Base-by-base conservation (phyloP, 2,888 invertebrate species). In the Plebejus anna region DNA sequence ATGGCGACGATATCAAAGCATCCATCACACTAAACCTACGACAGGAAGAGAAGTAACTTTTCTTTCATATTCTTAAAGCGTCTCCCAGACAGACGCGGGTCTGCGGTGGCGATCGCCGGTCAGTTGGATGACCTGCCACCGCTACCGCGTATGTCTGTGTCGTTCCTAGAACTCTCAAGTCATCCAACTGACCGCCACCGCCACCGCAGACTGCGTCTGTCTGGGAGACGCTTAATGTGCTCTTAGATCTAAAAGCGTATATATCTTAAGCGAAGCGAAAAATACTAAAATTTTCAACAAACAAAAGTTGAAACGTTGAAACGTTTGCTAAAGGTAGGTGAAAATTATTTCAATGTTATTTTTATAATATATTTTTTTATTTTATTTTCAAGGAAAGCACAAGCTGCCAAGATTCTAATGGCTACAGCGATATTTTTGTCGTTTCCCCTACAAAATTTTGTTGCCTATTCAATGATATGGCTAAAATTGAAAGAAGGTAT, bases 381-480 rank as follows among this genome's bases (percentile, higher is more conserved):
- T 76, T 75, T 2, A 57, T 66, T 59, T 84, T 82, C 1, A 84
- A 96, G 96, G 77, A 94, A 96, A 85, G 95, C 96, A 1, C 95
- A 96, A 84, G 89, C 90, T 9, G 95, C 96, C 1, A 95, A 95
- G 82, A 82, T 95, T 1, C 91, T 96, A 81, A 95, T 96, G 79
- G 95, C 96, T 0, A 79, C 96, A 1, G 96, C 96, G 2, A 96
- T 98, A 79, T 97, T 96, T 83, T 95, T 98, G 77, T 96, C 97
- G 0, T 98, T 97, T 85, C 97, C 97, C 0, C 94, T 98, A 3
- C 98, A 98, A 92, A 97, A 97, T 82, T 98, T 97, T 88, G 98
- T 98, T 2, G 98, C 98, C 0, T 96, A 98, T 80, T 96, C 96
- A 80, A 97, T 98, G 75, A 90, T 98, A 36, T 97, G 97, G 96